Evolutionary conservation across 2,797 vertebrate species (phyloP).

Genomic region (Scleropages formosus): DNA sequence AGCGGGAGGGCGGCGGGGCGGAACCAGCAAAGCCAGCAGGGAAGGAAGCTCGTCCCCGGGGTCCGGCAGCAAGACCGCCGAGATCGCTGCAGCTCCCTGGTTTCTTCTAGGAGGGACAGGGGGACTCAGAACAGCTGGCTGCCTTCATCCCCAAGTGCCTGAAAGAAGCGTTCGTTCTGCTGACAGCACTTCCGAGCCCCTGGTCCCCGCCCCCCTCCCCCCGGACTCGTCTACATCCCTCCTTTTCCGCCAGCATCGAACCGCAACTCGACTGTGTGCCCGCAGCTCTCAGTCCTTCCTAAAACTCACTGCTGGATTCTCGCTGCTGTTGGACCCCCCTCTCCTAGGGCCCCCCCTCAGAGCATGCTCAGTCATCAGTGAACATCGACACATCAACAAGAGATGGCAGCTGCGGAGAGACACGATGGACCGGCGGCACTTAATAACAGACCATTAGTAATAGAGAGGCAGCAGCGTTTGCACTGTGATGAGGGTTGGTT

Average conservation of each 20-base stretch:
- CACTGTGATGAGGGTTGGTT: no score
- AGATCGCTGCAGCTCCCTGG: neutral
- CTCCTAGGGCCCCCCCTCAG: no score
- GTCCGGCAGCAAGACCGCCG: neutral
- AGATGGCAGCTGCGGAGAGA: neutral
- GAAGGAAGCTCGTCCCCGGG: no score
- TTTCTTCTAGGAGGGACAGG: neutral
- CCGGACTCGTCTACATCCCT: no score
- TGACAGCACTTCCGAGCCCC: neutral
- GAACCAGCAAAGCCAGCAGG: no score
- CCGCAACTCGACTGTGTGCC: neutral
- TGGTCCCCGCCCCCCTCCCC: no score
- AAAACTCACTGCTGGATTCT: neutral
- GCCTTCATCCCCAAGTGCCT: neutral
- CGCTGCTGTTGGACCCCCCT: neutral
- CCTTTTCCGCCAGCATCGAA: no score
- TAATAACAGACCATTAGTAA: conserved; percentile 10
- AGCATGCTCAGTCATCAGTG: neutral
- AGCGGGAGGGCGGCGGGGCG: neutral
- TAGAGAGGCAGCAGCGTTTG: neutral
- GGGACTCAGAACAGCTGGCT: neutral
- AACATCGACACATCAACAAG: neutral
- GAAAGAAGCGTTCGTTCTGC: neutral
- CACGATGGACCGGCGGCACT: conserved; percentile 8
- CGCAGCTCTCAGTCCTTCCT: neutral